These are phyloP conservation scores for Lytechinus pictus DNA, from an alignment of 35 echinoderm and acorn worm species.

Conservation along the genomic window DNA sequence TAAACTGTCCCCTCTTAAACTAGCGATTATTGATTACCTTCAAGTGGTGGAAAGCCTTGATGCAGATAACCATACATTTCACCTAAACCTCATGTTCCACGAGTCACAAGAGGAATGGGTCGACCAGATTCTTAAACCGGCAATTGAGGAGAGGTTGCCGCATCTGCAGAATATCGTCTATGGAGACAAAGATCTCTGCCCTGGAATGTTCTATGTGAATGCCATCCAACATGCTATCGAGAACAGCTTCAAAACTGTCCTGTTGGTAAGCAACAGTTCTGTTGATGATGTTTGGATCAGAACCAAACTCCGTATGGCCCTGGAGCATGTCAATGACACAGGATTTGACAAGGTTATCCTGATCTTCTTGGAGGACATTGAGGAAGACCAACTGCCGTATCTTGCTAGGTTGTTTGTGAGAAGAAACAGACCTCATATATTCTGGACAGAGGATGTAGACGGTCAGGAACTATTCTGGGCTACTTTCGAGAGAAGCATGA, in stretches of 20 bases:
- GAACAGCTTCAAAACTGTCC: background rate
- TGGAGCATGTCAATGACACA: background rate
- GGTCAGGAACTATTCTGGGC: background rate
- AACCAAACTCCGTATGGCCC: background rate
- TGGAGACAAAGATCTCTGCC: background rate
- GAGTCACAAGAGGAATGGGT: background rate
- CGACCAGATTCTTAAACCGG: background rate
- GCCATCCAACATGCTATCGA: background rate
- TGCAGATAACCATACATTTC: background rate
- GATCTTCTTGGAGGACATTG: background rate
- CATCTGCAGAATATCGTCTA: background rate
- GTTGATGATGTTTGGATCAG: background rate
- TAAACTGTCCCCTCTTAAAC: background rate
- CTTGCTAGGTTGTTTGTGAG: background rate
- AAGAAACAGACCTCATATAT: background rate
- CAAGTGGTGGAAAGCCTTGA: background rate
- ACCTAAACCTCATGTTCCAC: background rate
- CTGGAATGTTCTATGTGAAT: background rate
- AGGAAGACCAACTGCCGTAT: background rate
- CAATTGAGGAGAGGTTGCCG: background rate
- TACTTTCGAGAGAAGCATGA: background rate
- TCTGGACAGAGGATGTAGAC: background rate
- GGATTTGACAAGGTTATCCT: background rate
- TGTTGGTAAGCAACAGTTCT: background rate
- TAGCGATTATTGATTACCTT: background rate